Conservation (phyloP, 92 coral and sea anemone genomes). For the Isaurus tuberculatus region DNA sequence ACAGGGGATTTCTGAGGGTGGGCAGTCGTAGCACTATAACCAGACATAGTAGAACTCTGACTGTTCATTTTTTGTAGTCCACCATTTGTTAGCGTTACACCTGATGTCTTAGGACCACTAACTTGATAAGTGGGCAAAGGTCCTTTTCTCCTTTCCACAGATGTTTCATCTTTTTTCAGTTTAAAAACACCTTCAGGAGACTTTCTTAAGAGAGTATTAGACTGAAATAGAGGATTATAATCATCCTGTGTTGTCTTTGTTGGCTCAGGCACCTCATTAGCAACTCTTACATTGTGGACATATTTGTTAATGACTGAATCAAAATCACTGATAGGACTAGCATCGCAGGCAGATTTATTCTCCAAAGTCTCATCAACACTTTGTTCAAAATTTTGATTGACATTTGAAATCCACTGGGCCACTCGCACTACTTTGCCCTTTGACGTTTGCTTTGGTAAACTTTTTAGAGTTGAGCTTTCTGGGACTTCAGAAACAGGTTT, state of each 20-base stretch:
- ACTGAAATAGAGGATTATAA: background rate
- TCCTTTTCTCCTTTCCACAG: background rate
- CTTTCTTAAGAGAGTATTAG: background rate
- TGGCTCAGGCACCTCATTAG: background rate
- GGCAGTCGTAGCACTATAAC: conserved; percentile 16
- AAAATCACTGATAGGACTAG: conserved; percentile 10
- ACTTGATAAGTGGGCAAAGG: conserved; percentile 7
- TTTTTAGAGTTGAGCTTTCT: background rate
- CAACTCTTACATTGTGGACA: conserved; percentile 35
- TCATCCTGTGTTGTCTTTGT: background rate
- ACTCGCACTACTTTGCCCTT: conserved; percentile 63
- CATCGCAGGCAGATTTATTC: conserved; percentile 29
- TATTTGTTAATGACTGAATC: conserved; percentile 28
- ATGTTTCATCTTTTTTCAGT: background rate
- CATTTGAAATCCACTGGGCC: conserved; percentile 71
- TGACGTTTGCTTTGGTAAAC: background rate
- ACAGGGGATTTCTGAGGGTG: background rate
- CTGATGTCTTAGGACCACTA: background rate
- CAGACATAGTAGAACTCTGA: background rate
- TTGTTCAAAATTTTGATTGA: conserved; percentile 72
- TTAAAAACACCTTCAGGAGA: background rate
- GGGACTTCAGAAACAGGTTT: background rate
- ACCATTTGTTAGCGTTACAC: background rate
- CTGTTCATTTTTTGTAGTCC: background rate
- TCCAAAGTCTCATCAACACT: conserved; percentile 71